phyloP scores from a whole-genome alignment of 2,888 invertebrate species.

The Palloptera scutellata region DNA sequence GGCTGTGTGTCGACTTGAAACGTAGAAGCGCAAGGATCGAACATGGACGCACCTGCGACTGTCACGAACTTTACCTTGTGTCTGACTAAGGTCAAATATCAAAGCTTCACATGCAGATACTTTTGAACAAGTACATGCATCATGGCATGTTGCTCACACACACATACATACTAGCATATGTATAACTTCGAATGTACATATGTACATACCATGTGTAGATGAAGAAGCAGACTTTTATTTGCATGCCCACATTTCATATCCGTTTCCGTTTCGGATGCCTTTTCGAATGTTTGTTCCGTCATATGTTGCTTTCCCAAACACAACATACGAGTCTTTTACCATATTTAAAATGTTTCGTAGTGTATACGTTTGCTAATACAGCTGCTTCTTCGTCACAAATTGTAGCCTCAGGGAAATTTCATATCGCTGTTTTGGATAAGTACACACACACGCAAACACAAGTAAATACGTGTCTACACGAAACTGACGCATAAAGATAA shows the following conservation, averaged over 20 bases:
- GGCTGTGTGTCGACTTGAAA: no score
- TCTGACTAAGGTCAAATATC: no score
- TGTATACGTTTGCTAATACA: no score
- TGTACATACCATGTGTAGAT: background rate
- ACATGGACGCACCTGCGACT: no score
- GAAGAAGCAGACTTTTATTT: background rate
- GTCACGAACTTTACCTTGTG: no score
- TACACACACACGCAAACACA: conserved; percentile 20
- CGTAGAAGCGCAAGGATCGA: no score
- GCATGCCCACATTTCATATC: conserved; percentile 26
- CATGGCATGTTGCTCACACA: conserved; percentile 8
- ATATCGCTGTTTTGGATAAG: background rate
- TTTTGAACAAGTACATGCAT: no score
- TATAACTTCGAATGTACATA: background rate
- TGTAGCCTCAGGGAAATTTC: background rate
- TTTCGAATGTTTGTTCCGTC: background rate
- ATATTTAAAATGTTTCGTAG: no score
- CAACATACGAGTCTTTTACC: no score
- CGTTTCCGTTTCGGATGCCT: conserved; percentile 19
- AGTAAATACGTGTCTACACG: conserved; percentile 18
- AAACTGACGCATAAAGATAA: background rate
- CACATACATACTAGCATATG: conserved; percentile 16
- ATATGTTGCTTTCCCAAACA: no score
- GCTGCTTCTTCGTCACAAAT: no score
- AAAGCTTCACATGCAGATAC: background rate